These are phyloP conservation scores for Centrocercus urophasianus DNA, from an alignment of 2,113 vertebrate species.

Conservation along the genomic window DNA sequence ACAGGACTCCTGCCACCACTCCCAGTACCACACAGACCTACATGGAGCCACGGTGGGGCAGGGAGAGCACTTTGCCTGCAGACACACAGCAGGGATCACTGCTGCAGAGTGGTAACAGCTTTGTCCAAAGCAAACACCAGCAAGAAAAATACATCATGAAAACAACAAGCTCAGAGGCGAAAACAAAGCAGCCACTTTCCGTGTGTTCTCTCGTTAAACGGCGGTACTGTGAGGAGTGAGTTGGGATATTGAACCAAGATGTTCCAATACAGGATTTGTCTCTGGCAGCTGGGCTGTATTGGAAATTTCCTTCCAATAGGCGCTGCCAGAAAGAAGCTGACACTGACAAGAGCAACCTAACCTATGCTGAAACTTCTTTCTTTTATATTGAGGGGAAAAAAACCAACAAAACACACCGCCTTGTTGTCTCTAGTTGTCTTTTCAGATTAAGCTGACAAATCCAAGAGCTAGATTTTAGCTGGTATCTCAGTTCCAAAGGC, in stretches of 20 bases:
- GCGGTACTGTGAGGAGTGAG: neutral
- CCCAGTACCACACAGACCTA: neutral
- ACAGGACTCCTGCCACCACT: neutral
- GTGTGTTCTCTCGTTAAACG: neutral
- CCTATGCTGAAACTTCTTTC: neutral
- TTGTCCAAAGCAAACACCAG: conserved; percentile 13
- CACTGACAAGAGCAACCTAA: neutral
- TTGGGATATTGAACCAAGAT: neutral
- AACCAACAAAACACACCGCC: neutral
- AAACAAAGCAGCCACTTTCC: neutral
- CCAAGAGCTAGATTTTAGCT: neutral
- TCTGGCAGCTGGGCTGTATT: conserved; percentile 35
- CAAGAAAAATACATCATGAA: neutral
- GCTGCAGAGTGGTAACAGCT: neutral
- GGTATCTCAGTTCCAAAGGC: neutral
- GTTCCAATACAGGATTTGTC: conserved; percentile 27
- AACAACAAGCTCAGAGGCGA: neutral
- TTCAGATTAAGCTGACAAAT: neutral
- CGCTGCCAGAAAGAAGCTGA: neutral
- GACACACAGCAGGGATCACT: accelerated
- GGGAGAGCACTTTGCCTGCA: neutral
- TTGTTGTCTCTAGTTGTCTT: neutral
- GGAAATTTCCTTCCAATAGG: conserved; percentile 62
- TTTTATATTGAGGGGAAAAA: neutral
- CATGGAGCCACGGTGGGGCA: neutral